phyloP scores from a whole-genome alignment of 2,888 invertebrate species.

The Drosophila mimica region DNA sequence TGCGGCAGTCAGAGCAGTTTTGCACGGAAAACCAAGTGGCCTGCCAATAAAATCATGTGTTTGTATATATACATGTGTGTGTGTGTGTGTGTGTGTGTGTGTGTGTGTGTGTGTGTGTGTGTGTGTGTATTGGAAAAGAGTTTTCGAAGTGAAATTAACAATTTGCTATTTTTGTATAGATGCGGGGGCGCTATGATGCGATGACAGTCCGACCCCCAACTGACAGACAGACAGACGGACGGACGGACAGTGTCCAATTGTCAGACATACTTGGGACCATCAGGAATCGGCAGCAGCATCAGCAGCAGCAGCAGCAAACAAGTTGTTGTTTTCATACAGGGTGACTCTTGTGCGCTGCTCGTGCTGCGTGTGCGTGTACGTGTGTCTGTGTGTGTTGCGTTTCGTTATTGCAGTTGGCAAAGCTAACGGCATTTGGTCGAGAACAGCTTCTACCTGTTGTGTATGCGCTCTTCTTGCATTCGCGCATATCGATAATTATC shows the following conservation, averaged over 20 bases:
- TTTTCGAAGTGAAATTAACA: constrained; percentile 78
- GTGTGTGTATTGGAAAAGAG: constrained; percentile 74
- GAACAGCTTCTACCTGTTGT: constrained; percentile 62
- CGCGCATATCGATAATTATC: constrained; percentile 61
- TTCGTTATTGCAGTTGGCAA: constrained; percentile 54
- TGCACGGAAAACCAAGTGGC: constrained; percentile 75
- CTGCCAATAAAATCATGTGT: constrained; percentile 77
- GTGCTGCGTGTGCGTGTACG: constrained; percentile 12
- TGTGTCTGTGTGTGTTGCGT: constrained; percentile 7
- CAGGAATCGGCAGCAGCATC: constrained; percentile 35
- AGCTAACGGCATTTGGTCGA: constrained; percentile 59
- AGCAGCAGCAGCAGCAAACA: constrained; percentile 33
- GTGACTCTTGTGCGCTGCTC: constrained; percentile 23
- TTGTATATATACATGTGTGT: not conserved
- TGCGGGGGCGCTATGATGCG: constrained; percentile 69
- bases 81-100: not conserved
- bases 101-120: constrained; percentile 1
- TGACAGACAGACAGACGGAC: constrained; percentile 42
- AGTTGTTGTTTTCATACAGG: constrained; percentile 51
- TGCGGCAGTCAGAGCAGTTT: constrained; percentile 53
- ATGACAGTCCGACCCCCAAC: constrained; percentile 59
- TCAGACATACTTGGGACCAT: constrained; percentile 59
- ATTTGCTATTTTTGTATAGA: constrained; percentile 73
- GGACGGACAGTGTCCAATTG: constrained; percentile 46
- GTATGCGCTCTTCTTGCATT: constrained; percentile 43